Evolutionary conservation across 2,888 invertebrate species (phyloP), one percentile per base, ranked within the genome.

Genomic region (Andrena fulva): DNA sequence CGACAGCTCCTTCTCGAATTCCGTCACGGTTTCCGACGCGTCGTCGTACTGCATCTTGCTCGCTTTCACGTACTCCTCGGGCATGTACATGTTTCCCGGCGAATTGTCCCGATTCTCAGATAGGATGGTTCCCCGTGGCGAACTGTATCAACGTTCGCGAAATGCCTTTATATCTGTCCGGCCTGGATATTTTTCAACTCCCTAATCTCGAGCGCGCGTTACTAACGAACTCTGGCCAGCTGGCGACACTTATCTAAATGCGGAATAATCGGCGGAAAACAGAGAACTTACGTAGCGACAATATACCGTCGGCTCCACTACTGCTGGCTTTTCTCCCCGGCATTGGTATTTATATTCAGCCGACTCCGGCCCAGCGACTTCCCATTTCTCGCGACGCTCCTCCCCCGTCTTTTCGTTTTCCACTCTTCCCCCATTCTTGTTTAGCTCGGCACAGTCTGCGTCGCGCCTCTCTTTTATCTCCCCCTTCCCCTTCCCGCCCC

Each of bases 31-130:
- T 80, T 96, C 95, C 1, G 95, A 91, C 8, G 96, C 96, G 91
- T 96, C 97, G 29, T 95, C 95, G 82, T 95, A 95, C 92, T 98
- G 98, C 73, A 97, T 92, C 68, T 94, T 95, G 92, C 96, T 97
- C 80, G 95, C 95, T 87, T 95, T 95, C 60, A 96, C 95, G 92
- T 98, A 98, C 54, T 89, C 89, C 16, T 91, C 85, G 16, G 83
- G 90, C 77, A 76, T 80, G 24, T 92, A 76, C 94, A 94, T 94
- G 1, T 42, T n/a, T 31, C 42, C 0, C 16, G 42, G 16, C 16
- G 0, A 16, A 16, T 42, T 12, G 16, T 4, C 16, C 12, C 42
- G 42, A 42, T 42, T 42, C 42, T 42, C 4, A 42, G 42, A 42
- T 42, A 42, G 42, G 4, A 42, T 3, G 42, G 0, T 42, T 42